Conservation (phyloP, 1,140 invertebrate genomes). For the Brachionus rotundiformis region DNA sequence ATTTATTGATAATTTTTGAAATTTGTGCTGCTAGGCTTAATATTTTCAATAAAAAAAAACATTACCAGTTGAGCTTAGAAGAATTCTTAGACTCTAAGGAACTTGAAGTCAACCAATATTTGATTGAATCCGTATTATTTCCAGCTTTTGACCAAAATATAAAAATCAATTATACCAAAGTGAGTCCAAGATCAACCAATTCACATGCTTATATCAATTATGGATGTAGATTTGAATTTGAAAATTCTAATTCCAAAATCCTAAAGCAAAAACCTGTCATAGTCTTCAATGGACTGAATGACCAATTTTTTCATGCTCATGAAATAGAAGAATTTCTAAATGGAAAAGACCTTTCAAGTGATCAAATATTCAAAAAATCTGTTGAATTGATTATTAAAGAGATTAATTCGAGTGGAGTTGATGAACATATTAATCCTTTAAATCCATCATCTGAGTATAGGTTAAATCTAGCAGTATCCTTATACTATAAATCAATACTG, state of each 20-base stretch:
- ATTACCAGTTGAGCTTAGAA: neutral
- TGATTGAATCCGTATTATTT: neutral
- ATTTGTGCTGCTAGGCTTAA: neutral
- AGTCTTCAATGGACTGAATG: conserved; percentile 12
- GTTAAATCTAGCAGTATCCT: neutral
- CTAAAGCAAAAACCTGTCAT: neutral
- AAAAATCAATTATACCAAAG: conserved; percentile 20
- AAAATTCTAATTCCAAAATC: neutral
- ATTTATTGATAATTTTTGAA: conserved; percentile 33
- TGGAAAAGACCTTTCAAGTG: neutral
- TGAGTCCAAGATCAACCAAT: conserved; percentile 34
- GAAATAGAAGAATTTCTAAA: conserved; percentile 1
- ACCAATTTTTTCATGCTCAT: neutral
- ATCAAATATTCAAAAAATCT: conserved; percentile 3
- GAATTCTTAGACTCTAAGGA: conserved; percentile 31
- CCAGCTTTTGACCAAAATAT: neutral
- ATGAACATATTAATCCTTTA: conserved; percentile 2
- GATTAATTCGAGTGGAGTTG: conserved; percentile 8
- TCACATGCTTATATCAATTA: conserved; percentile 44
- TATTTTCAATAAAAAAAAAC: neutral
- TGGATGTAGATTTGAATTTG: conserved; percentile 25
- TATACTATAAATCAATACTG: conserved; percentile 11
- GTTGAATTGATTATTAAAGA: neutral
- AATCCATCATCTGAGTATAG: neutral
- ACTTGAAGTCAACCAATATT: conserved; percentile 2